Conservation (phyloP, 2,888 invertebrate species). For the Hypolimnas misippus region DNA sequence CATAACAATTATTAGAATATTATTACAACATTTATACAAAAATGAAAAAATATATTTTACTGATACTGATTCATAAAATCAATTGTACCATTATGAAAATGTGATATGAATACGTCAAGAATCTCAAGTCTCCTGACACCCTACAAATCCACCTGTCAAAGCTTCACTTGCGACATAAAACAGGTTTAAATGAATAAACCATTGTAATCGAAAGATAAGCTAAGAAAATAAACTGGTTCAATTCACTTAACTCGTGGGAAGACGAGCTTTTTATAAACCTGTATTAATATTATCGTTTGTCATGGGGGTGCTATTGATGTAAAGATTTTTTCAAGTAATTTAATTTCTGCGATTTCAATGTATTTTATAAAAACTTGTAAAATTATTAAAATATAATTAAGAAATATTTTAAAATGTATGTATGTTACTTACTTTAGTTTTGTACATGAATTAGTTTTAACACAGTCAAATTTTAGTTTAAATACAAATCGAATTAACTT, state of each 20-base stretch:
- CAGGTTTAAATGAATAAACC: slow-evolving; percentile 24
- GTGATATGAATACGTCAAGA: not conserved
- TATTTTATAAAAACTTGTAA: too few relatives aligned
- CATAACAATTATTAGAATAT: too few relatives aligned
- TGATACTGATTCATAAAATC: too few relatives aligned
- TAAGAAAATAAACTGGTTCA: slow-evolving; percentile 33
- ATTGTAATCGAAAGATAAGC: slow-evolving; percentile 15
- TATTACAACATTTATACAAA: too few relatives aligned
- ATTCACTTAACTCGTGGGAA: slow-evolving; percentile 34
- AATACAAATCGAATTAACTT: too few relatives aligned
- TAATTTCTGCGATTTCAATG: too few relatives aligned
- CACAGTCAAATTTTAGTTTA: too few relatives aligned
- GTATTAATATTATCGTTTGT: slow-evolving; percentile 9
- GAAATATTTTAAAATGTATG: too few relatives aligned
- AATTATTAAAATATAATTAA: too few relatives aligned
- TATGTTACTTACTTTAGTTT: too few relatives aligned
- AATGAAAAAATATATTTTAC: too few relatives aligned
- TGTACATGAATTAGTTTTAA: too few relatives aligned
- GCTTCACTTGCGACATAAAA: slow-evolving; percentile 30
- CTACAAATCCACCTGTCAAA: slow-evolving; percentile 28
- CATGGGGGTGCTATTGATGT: slow-evolving; percentile 18
- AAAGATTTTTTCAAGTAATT: not conserved
- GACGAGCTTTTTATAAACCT: slow-evolving; percentile 36
- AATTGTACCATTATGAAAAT: not conserved
- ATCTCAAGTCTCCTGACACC: not conserved